Percentiles rank a stretch among this genome's conserved stretches.
These are phyloP conservation scores for Leptura quadrifasciata DNA, from an alignment of 2,888 invertebrate species.

Conservation along the genomic window DNA sequence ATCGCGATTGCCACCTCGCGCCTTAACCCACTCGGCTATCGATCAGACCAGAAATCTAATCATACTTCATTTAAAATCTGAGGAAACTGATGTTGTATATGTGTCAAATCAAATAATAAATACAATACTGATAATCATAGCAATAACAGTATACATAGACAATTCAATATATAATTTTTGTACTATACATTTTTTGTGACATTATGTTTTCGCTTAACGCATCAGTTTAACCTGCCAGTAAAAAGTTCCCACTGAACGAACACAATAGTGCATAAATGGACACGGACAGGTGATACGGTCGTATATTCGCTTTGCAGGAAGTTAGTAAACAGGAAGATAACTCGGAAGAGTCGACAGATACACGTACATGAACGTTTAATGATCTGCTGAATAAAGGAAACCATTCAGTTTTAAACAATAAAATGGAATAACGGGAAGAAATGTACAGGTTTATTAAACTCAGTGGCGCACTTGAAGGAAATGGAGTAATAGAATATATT, in stretches of 20 bases:
- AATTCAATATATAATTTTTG: too few species aligned
- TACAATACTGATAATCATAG: too few species aligned
- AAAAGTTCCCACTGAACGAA: conserved; percentile 1
- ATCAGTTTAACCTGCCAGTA: background rate
- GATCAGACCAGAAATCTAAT: too few species aligned
- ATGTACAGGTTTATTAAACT: conserved; percentile 15
- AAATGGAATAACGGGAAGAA: conserved; percentile 29
- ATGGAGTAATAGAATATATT: background rate
- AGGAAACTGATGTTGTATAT: too few species aligned
- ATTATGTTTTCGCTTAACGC: background rate
- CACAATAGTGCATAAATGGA: conserved; percentile 30
- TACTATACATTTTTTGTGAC: background rate
- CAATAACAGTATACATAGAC: too few species aligned
- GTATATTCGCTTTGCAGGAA: conserved; percentile 36
- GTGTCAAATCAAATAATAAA: too few species aligned
- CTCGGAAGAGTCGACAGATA: conserved; percentile 38
- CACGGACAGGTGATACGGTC: conserved; percentile 24
- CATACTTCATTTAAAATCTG: too few species aligned
- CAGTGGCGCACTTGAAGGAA: conserved; percentile 19
- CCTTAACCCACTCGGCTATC: too few species aligned
- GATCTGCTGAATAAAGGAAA: conserved; percentile 30
- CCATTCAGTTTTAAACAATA: conserved; percentile 29
- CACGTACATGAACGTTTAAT: conserved; percentile 32
- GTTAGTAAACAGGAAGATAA: conserved; percentile 36
- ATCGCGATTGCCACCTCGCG: too few species aligned